A percentile compares a stretch with the other conserved stretches of the same genome.
Conservation (phyloP, 2,888 invertebrate species). For the Sphecodes monilicornis region DNA sequence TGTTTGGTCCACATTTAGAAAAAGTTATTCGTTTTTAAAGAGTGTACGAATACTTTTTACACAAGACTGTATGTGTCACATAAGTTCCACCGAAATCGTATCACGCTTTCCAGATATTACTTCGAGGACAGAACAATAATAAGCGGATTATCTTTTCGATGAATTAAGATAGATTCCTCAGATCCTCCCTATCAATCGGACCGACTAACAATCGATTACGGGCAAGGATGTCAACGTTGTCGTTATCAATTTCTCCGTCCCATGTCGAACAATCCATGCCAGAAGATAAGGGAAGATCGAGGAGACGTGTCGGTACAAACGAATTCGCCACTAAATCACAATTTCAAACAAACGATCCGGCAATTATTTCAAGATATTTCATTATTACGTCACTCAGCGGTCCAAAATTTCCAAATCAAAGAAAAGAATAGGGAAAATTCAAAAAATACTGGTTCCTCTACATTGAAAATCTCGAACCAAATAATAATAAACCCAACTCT, state of each 20-base stretch:
- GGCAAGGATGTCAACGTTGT: neutral
- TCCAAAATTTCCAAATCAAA: neutral
- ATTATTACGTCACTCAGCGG: neutral
- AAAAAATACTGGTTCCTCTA: too few relatives aligned
- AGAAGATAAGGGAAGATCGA: slow-evolving; percentile 41
- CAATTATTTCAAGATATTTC: slow-evolving; percentile 43
- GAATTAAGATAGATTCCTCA: neutral
- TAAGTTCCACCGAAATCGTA: neutral
- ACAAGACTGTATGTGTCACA: too few relatives aligned
- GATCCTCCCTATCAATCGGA: neutral
- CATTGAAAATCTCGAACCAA: too few relatives aligned
- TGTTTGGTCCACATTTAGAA: too few relatives aligned
- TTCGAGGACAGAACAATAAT: neutral
- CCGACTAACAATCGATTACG: neutral
- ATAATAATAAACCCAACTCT: too few relatives aligned
- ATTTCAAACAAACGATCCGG: slow-evolving; percentile 30
- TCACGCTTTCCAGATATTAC: neutral
- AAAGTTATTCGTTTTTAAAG: too few relatives aligned
- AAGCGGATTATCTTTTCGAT: neutral
- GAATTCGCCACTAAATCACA: slow-evolving; percentile 23
- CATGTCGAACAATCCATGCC: slow-evolving; percentile 17
- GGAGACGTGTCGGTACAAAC: slow-evolving; percentile 13
- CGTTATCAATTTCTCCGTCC: slow-evolving; percentile 30
- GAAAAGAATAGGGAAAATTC: neutral
- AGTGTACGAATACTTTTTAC: too few relatives aligned